Evolutionary conservation across 2,888 invertebrate genomes (phyloP).

Genomic region (Spodoptera picta): DNA sequence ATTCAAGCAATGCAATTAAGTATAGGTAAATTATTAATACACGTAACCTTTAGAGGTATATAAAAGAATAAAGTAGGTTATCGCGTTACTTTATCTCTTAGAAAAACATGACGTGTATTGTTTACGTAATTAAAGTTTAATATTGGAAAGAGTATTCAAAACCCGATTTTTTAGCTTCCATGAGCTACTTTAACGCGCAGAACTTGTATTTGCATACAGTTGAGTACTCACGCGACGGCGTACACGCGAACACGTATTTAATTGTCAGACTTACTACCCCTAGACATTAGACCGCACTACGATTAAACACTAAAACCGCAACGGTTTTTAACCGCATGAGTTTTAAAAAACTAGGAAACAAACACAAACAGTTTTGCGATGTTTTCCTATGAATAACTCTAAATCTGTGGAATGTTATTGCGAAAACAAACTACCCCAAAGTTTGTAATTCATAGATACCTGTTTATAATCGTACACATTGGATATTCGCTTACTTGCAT

Average conservation of each 20-base stretch:
- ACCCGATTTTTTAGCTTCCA: constrained; percentile 43
- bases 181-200: constrained; percentile 46
- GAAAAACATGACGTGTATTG: constrained; percentile 33
- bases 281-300: constrained; percentile 25
- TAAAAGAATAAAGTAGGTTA: constrained; percentile 43
- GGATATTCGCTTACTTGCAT: no score
- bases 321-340: no score
- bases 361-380: no score
- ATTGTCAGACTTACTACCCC: constrained; percentile 42
- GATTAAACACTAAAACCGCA: no score
- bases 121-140: constrained; percentile 47
- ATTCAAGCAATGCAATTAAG: constrained; percentile 3
- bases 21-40: constrained; percentile 17
- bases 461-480: no score
- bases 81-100: constrained; percentile 24
- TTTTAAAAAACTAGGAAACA: no score
- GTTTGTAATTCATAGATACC: no score
- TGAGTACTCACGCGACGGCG: constrained; percentile 52
- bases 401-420: no score
- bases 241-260: constrained; percentile 58
- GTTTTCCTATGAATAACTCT: no score
- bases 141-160: constrained; percentile 41
- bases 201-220: constrained; percentile 55
- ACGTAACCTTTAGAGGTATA: constrained; percentile 4
- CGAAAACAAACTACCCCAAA: no score